Evolutionary conservation across 1,140 invertebrate species (phyloP), one percentile per base, ranked within the genome.

Genomic region (Papilio polyxenes): DNA sequence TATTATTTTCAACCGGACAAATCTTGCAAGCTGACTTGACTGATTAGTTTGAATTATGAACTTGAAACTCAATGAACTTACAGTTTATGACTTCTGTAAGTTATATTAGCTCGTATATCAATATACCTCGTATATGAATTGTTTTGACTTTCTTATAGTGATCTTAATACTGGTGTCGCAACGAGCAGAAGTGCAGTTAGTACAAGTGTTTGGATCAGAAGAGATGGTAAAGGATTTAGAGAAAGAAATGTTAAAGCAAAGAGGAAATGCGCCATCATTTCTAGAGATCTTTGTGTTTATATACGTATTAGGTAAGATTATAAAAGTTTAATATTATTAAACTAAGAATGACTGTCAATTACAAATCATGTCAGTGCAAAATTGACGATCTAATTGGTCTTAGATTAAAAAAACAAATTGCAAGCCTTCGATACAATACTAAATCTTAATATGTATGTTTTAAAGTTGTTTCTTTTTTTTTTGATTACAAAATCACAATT

Each of bases 161-260:
- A 95, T 98, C 62, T 91, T 98, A 81, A 98, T 98, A 84, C 93
- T 98, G 93, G 98, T 98, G 7, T 98, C 97, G 2, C 98, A 98
- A 93, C 95, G 97, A 89, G 97, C 97, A 23, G 98, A 98, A 90
- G 96, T 97, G 53, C 95, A 97, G 82, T 95, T 97, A 1, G 95
- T 98, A 49, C 96, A 96, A 85, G 91, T 97, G 74, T 96, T 98
- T 82, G 97, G 97, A 0, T 96, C 96, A 1, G 96, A 97, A 9
- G 92, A 94, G 82, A 96, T 97, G 95, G 95, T 95, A 81, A 91
- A 95, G 81, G 91, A 95, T 49, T 85, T 97, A 37, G 94, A 95
- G 81, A 95, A 96, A 84, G 95, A 96, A 88, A 88, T 96, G 65
- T 88, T 94, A 80, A 96, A 95, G 49, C 97, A 98, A 87, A 94